A percentile compares a stretch with the other conserved stretches of the same genome.
Conservation (phyloP, 2,113 vertebrate genomes). For the Larimichthys polyactis region DNA sequence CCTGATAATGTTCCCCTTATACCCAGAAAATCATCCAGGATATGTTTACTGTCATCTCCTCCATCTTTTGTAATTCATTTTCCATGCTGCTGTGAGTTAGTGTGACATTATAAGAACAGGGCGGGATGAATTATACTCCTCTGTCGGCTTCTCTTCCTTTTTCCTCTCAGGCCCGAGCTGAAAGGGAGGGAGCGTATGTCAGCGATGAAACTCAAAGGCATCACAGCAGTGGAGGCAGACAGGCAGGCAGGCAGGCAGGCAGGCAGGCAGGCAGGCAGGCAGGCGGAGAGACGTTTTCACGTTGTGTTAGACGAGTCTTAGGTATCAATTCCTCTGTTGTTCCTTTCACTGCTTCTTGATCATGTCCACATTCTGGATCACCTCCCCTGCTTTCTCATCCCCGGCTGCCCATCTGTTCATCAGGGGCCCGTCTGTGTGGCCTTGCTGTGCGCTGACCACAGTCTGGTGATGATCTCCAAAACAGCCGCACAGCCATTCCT, state of each 20-base stretch:
- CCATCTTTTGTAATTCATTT: constrained; percentile 62
- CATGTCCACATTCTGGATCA: constrained; percentile 53
- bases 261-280: neutral
- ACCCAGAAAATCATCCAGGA: constrained; percentile 66
- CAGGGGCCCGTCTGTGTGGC: constrained; percentile 43
- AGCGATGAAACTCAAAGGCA: constrained; percentile 33
- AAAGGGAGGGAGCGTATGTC: constrained; percentile 29
- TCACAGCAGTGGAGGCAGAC: constrained; percentile 10
- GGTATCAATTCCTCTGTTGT: constrained; percentile 47
- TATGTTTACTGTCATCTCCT: constrained; percentile 68
- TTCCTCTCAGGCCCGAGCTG: constrained; percentile 42
- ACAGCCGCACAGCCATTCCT: constrained; percentile 57
- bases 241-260: neutral
- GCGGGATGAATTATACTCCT: constrained; percentile 47
- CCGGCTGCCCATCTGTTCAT: constrained; percentile 68
- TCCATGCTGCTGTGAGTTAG: constrained; percentile 55
- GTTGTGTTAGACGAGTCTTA: constrained; percentile 22
- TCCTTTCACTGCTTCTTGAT: constrained; percentile 55
- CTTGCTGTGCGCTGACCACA: constrained; percentile 48
- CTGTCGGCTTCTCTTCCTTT: constrained; percentile 34
- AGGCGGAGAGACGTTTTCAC: neutral
- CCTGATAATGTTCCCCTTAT: constrained; percentile 46
- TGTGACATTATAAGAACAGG: constrained; percentile 60
- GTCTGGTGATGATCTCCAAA: constrained; percentile 62
- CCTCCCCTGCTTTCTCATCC: constrained; percentile 48